Evolutionary conservation across 2,797 vertebrate species (phyloP).

Genomic region (Masticophis lateralis): DNA sequence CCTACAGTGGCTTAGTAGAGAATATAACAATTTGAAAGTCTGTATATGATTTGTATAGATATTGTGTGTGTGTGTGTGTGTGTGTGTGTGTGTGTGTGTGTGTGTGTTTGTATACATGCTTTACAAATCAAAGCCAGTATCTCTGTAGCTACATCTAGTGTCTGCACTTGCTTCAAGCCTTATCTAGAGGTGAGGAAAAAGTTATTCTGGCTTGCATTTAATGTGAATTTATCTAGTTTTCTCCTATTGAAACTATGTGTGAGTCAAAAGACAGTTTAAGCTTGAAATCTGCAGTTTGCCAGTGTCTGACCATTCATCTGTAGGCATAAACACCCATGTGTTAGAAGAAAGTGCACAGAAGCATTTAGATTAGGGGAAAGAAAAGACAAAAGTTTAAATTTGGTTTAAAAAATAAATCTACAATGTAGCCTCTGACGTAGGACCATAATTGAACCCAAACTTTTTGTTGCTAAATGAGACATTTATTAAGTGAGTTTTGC

Average conservation of each 20-base stretch:
- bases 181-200: neutral
- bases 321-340: neutral
- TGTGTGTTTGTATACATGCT: neutral
- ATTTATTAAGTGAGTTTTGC: neutral
- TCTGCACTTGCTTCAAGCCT: neutral
- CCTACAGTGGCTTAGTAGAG: neutral
- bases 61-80: no score
- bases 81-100: no score
- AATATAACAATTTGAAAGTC: neutral
- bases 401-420: neutral
- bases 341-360: neutral
- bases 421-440: neutral
- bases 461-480: neutral
- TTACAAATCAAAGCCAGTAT: neutral
- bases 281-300: neutral
- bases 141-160: neutral
- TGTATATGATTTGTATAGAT: neutral
- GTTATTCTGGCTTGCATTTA: neutral
- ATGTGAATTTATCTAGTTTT: neutral
- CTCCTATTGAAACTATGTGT: neutral
- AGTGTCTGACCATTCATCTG: neutral
- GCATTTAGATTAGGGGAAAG: neutral
- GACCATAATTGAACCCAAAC: neutral
- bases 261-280: neutral
- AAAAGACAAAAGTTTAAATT: neutral